phyloP scores from a whole-genome alignment of 2,113 vertebrate genomes.

The Henicopernis longicauda region DNA sequence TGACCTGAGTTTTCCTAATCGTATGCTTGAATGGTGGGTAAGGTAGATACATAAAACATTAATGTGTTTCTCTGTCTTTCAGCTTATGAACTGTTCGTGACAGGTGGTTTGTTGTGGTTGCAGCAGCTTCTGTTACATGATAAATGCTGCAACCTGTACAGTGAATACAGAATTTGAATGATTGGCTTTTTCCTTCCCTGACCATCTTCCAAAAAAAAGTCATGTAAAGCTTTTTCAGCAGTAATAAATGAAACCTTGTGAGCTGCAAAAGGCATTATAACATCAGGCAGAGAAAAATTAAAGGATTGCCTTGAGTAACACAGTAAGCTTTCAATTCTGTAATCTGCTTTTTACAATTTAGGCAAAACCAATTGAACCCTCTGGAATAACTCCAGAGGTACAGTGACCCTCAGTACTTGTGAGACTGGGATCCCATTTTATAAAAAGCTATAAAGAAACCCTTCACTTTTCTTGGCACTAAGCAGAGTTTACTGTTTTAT shows the following conservation, averaged over 20 bases:
- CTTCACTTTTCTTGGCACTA: neutral
- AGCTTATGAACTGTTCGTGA: neutral
- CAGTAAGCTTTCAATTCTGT: neutral
- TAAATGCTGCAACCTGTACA: neutral
- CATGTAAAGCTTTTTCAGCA: neutral
- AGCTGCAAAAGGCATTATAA: neutral
- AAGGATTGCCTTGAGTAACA: neutral
- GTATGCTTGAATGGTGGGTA: rapidly evolving
- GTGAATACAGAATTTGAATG: neutral
- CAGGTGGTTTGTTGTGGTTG: neutral
- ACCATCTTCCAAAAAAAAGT: neutral
- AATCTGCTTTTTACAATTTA: neutral
- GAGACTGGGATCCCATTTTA: neutral
- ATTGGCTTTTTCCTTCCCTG: neutral
- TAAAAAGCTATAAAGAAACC: neutral
- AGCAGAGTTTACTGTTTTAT: neutral
- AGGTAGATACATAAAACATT: neutral
- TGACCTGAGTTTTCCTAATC: neutral
- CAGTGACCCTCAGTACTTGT: neutral
- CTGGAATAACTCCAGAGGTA: neutral
- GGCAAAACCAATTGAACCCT: neutral
- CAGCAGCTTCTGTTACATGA: neutral
- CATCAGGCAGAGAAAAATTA: neutral
- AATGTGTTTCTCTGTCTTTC: neutral
- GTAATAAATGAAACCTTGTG: neutral